These are phyloP conservation scores for Apantesis nais DNA, from an alignment of 2,888 invertebrate species.

Conservation along the genomic window DNA sequence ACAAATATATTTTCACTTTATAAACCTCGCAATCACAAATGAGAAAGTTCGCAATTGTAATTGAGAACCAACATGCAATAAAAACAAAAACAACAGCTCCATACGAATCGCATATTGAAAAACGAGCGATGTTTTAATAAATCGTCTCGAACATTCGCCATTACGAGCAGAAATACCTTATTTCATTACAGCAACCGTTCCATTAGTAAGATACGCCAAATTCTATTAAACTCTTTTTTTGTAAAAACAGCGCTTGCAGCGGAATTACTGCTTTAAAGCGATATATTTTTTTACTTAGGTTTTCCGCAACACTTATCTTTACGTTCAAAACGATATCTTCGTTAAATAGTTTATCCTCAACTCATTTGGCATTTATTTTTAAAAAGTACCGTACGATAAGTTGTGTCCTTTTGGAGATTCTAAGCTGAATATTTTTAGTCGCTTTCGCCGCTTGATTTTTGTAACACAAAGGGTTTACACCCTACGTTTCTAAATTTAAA, in stretches of 20 bases:
- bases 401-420: conserved; percentile 10
- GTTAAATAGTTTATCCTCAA: background rate
- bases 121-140: conserved; percentile 74
- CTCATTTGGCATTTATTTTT: too few relatives aligned
- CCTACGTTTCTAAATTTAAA: conserved; percentile 82
- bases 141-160: conserved; percentile 69
- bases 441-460: conserved; percentile 60
- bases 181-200: conserved; percentile 80
- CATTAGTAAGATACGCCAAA: conserved; percentile 82
- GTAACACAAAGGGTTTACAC: conserved; percentile 65
- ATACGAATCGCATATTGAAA: conserved; percentile 71
- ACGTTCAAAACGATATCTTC: background rate
- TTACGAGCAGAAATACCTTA: conserved; percentile 77
- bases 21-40: conserved; percentile 13
- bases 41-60: conserved; percentile 15
- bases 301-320: background rate
- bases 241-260: conserved; percentile 65
- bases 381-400: background rate
- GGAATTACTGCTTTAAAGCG: conserved; percentile 43
- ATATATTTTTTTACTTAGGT: conserved; percentile 31
- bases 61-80: conserved; percentile 31
- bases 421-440: conserved; percentile 37
- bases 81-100: conserved; percentile 43
- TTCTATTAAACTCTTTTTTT: conserved; percentile 77
- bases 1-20: background rate